Base-by-base conservation (phyloP, 2,888 invertebrate genomes). In the Idaea biselata region DNA sequence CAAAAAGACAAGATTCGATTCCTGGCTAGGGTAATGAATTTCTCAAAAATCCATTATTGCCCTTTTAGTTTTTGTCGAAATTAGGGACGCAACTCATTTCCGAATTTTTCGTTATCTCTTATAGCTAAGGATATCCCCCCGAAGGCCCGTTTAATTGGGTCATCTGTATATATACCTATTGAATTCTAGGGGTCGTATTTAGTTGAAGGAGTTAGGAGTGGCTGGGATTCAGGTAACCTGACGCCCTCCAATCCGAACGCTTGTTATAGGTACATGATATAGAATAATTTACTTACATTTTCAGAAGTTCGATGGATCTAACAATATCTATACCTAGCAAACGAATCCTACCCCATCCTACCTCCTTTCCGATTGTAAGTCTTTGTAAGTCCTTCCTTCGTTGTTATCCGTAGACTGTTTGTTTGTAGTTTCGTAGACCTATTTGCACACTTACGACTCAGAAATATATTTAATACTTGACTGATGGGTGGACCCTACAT, bases 261-360 rank as follows among this genome's bases (percentile, higher is more conserved):
- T 44, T 8, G 5, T 44, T 11, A 14, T 3, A 44, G 63, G 58
- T 25, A 56, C 62, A 63, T 65, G 58, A 59, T 67, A 60, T 64
- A 69, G 71, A 69, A 66, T 56, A 63, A 70, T 68, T 44, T 44
- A 14, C 63, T 75, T 82, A 77, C 65, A 73, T 78, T 89, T 87
- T 61, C 91, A 91, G 91, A 91, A 86, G 88, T 91, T 63, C 89
- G 91, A 79, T 91, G 91, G 89, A 82, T 75, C 71, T 91, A 87
- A 83, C 78, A 73, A 80, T 74, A 71, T 66, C 68, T 65, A 65
- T 62, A 73, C 69, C 67, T 25, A 25, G 25, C 25, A 63, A 75
- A 71, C 75, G 72, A 76, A 72, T 81, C 79, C 82, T 75, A 77
- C 73, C 77, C 80, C 76, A 44, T 73, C 67, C 70, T 69, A 74